A percentile compares a stretch with the other conserved stretches of the same genome.
phyloP scores from a whole-genome alignment of 2,888 invertebrate genomes.

The Harpalus rufipes region DNA sequence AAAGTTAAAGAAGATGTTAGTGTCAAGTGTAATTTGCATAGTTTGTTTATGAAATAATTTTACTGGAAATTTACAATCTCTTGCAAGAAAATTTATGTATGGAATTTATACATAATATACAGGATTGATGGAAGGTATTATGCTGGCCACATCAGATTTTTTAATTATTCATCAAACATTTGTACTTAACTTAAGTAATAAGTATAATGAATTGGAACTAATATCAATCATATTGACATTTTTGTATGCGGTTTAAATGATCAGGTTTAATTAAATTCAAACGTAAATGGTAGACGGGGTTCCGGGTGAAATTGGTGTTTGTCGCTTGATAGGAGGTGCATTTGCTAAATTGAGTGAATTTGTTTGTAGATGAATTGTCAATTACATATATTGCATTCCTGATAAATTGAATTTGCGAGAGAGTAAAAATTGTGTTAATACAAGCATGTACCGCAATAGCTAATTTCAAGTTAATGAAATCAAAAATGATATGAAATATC shows the following conservation, averaged over 20 bases:
- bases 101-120: too few relatives aligned
- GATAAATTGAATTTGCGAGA: constrained; percentile 1
- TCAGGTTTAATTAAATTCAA: neutral
- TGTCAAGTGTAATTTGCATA: too few relatives aligned
- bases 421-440: neutral
- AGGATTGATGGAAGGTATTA: too few relatives aligned
- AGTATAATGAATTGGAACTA: neutral
- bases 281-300: neutral
- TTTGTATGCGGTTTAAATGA: neutral
- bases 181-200: neutral
- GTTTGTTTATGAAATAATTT: too few relatives aligned
- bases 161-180: too few relatives aligned
- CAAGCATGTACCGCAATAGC: neutral
- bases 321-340: neutral
- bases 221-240: neutral
- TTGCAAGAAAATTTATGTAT: too few relatives aligned
- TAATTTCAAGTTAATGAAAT: neutral
- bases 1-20: too few relatives aligned
- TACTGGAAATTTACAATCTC: too few relatives aligned
- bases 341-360: constrained; percentile 7
- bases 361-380: constrained; percentile 3
- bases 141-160: too few relatives aligned
- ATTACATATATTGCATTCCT: constrained; percentile 22
- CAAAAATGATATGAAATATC: neutral
- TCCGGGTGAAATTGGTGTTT: neutral